Evolutionary conservation across 2,113 vertebrate genomes (phyloP), one percentile per base, ranked within the genome.

Genomic region (Hipposideros armiger): DNA sequence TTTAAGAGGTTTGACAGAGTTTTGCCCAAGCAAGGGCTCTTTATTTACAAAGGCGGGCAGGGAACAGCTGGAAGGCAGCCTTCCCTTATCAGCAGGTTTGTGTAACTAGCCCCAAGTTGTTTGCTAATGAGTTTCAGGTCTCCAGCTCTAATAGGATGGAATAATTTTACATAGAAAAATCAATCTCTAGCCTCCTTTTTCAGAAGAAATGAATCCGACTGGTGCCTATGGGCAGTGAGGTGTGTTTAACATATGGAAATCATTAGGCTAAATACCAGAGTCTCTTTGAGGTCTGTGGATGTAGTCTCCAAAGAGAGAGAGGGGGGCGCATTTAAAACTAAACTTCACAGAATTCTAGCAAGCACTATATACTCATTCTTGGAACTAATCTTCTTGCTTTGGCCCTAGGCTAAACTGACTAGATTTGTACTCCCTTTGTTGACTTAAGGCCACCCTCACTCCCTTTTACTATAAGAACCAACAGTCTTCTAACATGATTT

Each of bases 201-300:
- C 77, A 86, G 77, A 93, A 91, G 76, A 89, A 96, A 95, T 32
- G 40, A 70, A 69, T 93, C 72, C 94, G 74, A 42, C 74, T 28
- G 22, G 77, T 95, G 83, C 95, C 93, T 88, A 16, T 52, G 42
- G 81, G 93, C 82, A 32, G 4, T 36, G 88, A 96, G 73, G 93
- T 97, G 78, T 87, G 62, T 77, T 62, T 90, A 94, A 74, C 94
- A 94, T 88, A n/a, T 88, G 95, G 96, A 95, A 92, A 76, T 94
- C 83, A 97, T 97, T 96, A 96, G 85, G 20, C 90, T 87, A 60
- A 96, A 62, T 90, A 87, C 85, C 77, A 91, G 85, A 90, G 58
- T 88, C 77, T 97, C 80, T 97, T 96, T 97, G 96, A 97, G 87
- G 80, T 87, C 85, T 85, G 60, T 93, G 91, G 52, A 52, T 94